phyloP scores from a whole-genome alignment of 1,140 invertebrate species.

The Aphelenchoides fujianensis region DNA sequence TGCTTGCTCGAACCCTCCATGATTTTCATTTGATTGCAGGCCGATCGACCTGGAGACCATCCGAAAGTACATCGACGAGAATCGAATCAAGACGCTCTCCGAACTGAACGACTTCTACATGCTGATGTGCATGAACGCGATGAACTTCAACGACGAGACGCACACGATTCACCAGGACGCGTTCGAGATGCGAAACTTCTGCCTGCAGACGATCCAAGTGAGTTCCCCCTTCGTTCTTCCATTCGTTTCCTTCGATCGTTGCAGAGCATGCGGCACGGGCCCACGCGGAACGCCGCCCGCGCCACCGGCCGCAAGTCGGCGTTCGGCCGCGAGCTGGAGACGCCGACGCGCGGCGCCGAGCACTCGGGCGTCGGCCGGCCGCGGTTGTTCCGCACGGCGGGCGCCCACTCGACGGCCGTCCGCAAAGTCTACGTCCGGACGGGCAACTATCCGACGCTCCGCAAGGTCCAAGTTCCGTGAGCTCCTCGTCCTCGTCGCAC shows the following conservation, averaged over 20 bases:
- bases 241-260: not conserved
- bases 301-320: too few species aligned
- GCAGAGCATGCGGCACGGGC: not conserved
- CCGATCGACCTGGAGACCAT: constrained; percentile 17
- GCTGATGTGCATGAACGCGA: constrained; percentile 14
- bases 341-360: too few species aligned
- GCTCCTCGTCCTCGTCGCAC: too few species aligned
- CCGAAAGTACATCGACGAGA: constrained; percentile 9
- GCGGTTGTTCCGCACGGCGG: too few species aligned
- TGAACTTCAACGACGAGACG: not conserved
- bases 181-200: not conserved
- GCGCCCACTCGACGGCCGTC: too few species aligned
- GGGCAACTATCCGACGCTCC: too few species aligned
- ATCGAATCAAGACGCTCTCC: not conserved
- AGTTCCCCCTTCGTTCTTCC: not conserved
- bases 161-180: not conserved
- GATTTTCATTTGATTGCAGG: not conserved
- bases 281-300: not conserved
- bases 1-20: too few species aligned
- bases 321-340: too few species aligned
- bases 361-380: too few species aligned
- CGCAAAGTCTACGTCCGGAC: too few species aligned
- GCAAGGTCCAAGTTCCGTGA: too few species aligned
- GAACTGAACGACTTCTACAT: constrained; percentile 14
- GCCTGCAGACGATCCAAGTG: constrained; percentile 1